phyloP scores from a whole-genome alignment of 2,113 vertebrate species.

The Hippocampus comes region DNA sequence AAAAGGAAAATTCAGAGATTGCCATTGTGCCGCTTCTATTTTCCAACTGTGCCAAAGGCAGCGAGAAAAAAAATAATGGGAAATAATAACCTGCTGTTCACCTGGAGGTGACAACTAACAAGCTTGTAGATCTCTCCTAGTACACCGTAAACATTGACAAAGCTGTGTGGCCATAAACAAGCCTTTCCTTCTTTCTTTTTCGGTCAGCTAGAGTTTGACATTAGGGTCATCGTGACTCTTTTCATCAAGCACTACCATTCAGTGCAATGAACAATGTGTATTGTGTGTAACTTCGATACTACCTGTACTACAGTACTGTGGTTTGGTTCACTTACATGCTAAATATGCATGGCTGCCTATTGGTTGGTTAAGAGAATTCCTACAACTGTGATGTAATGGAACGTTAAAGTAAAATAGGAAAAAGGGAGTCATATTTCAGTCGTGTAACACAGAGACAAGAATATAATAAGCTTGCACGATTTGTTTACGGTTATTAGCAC shows the following conservation, averaged over 20 bases:
- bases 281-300: background rate
- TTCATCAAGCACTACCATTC: background rate
- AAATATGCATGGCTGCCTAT: background rate
- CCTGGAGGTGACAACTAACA: constrained; percentile 69
- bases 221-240: background rate
- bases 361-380: background rate
- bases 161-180: constrained; percentile 42
- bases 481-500: too few species aligned
- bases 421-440: background rate
- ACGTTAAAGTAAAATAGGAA: background rate
- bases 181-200: constrained; percentile 35
- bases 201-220: background rate
- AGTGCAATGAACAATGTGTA: background rate
- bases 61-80: constrained; percentile 8
- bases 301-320: background rate
- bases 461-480: too few species aligned
- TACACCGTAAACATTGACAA: constrained; percentile 38
- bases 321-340: background rate
- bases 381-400: background rate
- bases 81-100: constrained; percentile 49
- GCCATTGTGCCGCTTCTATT: constrained; percentile 54
- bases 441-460: background rate
- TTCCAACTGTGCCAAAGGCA: constrained; percentile 48
- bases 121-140: constrained; percentile 41
- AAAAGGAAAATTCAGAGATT: constrained; percentile 34